Evolutionary conservation across 2,113 vertebrate species (phyloP).

Genomic region (Porphyrio hochstetteri): DNA sequence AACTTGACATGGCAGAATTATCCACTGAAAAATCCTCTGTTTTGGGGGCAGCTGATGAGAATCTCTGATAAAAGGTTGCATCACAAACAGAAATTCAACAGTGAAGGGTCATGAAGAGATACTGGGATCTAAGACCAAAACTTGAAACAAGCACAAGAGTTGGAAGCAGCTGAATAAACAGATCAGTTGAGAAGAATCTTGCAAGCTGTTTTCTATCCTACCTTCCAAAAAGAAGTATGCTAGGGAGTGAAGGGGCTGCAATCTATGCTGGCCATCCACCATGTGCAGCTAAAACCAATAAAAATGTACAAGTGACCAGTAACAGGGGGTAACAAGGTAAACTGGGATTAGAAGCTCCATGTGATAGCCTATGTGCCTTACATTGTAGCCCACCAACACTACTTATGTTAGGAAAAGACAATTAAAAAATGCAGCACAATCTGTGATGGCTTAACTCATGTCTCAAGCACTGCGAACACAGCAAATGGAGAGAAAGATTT

Average conservation of each 20-base stretch:
- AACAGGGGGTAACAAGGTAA: not conserved
- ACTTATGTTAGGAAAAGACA: not conserved
- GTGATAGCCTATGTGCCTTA: not conserved
- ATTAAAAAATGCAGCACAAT: not conserved
- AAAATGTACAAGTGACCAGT: not conserved
- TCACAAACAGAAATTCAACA: not conserved
- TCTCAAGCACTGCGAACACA: not conserved
- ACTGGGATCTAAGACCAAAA: not conserved
- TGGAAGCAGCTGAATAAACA: not conserved
- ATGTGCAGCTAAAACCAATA: rapidly evolving
- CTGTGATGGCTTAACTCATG: not conserved
- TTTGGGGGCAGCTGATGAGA: not conserved
- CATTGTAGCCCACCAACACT: not conserved
- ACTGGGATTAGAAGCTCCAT: not conserved
- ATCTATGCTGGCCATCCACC: not conserved
- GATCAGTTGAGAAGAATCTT: not conserved
- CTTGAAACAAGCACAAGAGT: not conserved
- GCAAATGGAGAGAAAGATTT: not conserved
- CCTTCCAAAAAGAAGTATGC: not conserved
- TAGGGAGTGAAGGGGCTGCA: not conserved
- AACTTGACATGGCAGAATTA: not conserved
- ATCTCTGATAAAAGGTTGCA: not conserved
- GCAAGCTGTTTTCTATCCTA: not conserved
- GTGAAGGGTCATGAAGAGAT: not conserved
- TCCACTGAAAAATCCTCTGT: not conserved